Percentiles rank a stretch among this genome's conserved stretches.
Conservation (phyloP, 2,113 vertebrate species). For the Tretioscincus oriximinensis region DNA sequence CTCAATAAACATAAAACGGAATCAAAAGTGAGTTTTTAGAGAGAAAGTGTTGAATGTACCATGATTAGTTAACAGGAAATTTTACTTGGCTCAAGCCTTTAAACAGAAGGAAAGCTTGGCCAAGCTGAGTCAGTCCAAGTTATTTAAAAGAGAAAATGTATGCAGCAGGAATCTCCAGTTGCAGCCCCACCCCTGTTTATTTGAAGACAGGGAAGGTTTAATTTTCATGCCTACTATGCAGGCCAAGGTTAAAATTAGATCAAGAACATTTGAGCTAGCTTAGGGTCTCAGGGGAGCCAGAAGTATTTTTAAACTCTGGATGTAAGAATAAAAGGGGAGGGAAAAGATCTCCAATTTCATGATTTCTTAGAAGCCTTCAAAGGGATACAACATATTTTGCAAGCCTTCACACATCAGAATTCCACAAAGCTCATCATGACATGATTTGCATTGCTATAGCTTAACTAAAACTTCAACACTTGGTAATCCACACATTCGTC, state of each 20-base stretch:
- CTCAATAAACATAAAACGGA: background rate
- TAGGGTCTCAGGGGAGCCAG: constrained; percentile 39
- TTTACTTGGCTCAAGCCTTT: background rate
- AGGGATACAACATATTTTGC: background rate
- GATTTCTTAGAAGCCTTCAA: background rate
- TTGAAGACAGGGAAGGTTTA: constrained; percentile 41
- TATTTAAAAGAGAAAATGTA: constrained; percentile 25
- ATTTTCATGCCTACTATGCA: constrained; percentile 56
- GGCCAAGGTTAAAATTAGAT: constrained; percentile 61
- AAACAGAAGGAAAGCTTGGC: background rate
- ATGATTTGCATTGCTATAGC: no score
- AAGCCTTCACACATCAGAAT: background rate
- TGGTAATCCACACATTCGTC: background rate
- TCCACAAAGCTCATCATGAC: background rate
- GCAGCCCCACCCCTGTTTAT: constrained; percentile 33
- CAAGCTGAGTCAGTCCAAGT: constrained; percentile 12
- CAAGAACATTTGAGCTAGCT: constrained; percentile 49
- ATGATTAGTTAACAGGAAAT: background rate
- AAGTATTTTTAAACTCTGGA: constrained; percentile 50
- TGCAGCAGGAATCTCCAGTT: constrained; percentile 41
- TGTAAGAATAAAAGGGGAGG: constrained; percentile 14
- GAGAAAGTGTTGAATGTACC: background rate
- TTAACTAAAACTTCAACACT: background rate
- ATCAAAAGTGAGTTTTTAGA: background rate
- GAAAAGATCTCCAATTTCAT: background rate